A percentile compares a stretch with the other conserved stretches of the same genome.
These are phyloP conservation scores for Diachasmimorpha longicaudata DNA, from an alignment of 1,140 invertebrate species.

Conservation along the genomic window DNA sequence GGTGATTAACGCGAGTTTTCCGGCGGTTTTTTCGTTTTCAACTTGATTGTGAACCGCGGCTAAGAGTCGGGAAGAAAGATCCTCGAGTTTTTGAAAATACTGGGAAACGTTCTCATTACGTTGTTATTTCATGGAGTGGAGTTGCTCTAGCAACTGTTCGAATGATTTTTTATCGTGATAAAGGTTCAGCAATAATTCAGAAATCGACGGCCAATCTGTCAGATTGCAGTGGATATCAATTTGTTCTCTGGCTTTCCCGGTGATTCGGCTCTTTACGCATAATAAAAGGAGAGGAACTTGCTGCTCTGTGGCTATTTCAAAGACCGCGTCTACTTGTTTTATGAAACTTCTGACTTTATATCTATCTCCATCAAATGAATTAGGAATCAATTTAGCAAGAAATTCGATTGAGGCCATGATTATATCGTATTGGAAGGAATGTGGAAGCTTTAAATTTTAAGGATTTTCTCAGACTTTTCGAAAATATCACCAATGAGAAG, in stretches of 20 bases:
- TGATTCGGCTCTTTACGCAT: constrained; percentile 25
- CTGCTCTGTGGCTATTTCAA: constrained; percentile 15
- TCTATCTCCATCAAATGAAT: constrained; percentile 18
- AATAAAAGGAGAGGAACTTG: constrained; percentile 17
- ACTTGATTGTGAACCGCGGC: not conserved
- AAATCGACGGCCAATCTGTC: constrained; percentile 26
- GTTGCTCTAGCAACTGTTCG: constrained; percentile 27
- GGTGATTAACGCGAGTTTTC: not conserved
- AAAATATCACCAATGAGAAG: not conserved
- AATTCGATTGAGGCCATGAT: not conserved
- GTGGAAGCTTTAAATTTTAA: not conserved
- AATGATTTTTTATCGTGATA: constrained; percentile 30
- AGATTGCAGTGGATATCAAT: constrained; percentile 30
- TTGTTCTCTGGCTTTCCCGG: constrained; percentile 25
- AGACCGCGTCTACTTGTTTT: constrained; percentile 24
- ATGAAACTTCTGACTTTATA: constrained; percentile 23
- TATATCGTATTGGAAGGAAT: not conserved
- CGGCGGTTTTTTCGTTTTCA: not conserved
- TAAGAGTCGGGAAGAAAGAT: constrained; percentile 5
- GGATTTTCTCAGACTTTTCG: not conserved
- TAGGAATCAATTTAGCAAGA: constrained; percentile 18
- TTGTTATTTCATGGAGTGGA: constrained; percentile 20
- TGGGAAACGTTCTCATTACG: constrained; percentile 22
- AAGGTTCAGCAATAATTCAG: constrained; percentile 24
- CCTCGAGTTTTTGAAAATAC: constrained; percentile 22